These are phyloP conservation scores for Pitangus sulphuratus DNA, from an alignment of 2,797 vertebrate species.

Conservation along the genomic window DNA sequence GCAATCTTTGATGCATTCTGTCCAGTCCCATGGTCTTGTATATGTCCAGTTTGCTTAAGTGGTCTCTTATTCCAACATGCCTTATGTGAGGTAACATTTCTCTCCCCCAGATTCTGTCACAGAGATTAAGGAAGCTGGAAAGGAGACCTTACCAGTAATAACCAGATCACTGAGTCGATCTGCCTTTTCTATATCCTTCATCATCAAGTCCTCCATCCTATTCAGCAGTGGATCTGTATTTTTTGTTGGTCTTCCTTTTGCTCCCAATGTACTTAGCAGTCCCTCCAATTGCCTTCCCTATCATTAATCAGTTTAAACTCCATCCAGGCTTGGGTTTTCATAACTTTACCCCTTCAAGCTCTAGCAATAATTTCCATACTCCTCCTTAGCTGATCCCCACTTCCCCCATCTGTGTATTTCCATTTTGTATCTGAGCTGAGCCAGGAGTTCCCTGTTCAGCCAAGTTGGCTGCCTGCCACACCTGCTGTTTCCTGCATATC, in stretches of 20 bases:
- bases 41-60: not conserved
- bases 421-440: not conserved
- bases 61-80: not conserved
- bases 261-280: not conserved
- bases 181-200: not conserved
- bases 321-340: not conserved
- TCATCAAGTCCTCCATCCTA: not conserved
- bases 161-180: not conserved
- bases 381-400: not conserved
- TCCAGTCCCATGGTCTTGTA: not conserved
- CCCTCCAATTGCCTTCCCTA: not conserved
- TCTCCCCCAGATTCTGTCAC: not conserved
- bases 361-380: not conserved
- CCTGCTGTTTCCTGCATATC: slow-evolving; percentile 40
- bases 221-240: not conserved
- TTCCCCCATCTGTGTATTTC: not conserved
- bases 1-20: not conserved
- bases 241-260: not conserved
- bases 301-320: not conserved
- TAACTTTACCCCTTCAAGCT: not conserved
- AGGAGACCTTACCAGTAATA: not conserved
- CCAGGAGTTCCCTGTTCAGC: not conserved
- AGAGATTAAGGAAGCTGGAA: not conserved
- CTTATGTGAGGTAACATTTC: not conserved
- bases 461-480: slow-evolving; percentile 1